Evolutionary conservation across 30 jellyfish, hydroid and myxozoan genomes (phyloP), one percentile per base, ranked within the genome.

Genomic region (Pelagia noctiluca): DNA sequence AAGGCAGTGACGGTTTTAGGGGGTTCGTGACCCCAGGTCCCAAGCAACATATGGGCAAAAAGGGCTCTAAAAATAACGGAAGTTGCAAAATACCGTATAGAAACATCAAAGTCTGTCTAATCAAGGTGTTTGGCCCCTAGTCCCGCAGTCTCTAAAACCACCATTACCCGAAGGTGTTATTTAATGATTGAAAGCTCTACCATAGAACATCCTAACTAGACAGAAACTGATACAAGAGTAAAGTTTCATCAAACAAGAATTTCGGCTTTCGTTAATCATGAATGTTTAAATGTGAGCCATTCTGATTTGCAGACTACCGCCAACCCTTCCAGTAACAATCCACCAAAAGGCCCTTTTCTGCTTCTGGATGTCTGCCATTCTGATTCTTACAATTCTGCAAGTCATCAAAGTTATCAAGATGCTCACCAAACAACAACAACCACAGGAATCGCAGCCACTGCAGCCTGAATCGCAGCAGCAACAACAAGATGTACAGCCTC

Each of bases 291-390:
- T 7, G 3, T 22, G 22, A 7, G 21, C 16, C 23, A 21, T 67
- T 24, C 38, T 36, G n/a, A 26, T n/a, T 80, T 49, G 19, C 47
- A 94, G 99, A 78, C 34, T 88, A 2, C 82, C 88, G 2, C 95
- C 99, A 23, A 53, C 49, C 30, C 34, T 67, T 12, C 97, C 97
- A 4, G 81, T 94, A 24, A 94, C 97, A 35, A 48, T 94, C 54
- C 97, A 94, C 60, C 99, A 94, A 63, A 94, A 94, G 69, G 97
- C 97, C 8, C 69, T 94, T 25, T 94, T 94, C 57, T 65, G 73
- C 11, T 94, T 88, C 54, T 94, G 99, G 99, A 63, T 94, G 81
- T 77, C 99, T 8, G 63, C 78, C 54, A 10, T 83, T 2, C 21
- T 54, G 12, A 24, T 88, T 18, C 75, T 96, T 71, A 13, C 75